phyloP scores from a whole-genome alignment of 64 coral and sea anemone genomes.

The Porites australiensis region DNA sequence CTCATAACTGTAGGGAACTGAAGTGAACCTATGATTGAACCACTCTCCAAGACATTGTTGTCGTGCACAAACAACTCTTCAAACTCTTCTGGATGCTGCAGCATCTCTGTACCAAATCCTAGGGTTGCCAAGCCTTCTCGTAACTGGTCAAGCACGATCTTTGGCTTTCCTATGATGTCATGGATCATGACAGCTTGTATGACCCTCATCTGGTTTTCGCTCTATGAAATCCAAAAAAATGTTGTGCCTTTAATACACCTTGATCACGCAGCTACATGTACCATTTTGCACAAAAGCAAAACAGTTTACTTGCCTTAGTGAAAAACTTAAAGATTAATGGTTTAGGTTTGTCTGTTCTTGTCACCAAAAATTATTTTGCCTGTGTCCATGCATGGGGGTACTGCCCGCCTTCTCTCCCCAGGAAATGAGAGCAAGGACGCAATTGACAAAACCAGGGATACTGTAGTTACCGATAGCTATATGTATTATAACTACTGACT shows the following conservation, averaged over 20 bases:
- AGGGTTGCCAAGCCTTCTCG: neutral
- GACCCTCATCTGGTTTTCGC: slow-evolving; percentile 10
- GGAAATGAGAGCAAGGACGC: too few species aligned
- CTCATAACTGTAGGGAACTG: slow-evolving; percentile 20
- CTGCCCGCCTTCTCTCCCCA: too few species aligned
- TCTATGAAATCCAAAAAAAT: slow-evolving; percentile 6
- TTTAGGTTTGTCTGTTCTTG: too few species aligned
- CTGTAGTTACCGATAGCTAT: too few species aligned
- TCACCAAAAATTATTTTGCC: too few species aligned
- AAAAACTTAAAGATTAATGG: too few species aligned
- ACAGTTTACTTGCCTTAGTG: too few species aligned
- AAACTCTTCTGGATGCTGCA: slow-evolving; percentile 8
- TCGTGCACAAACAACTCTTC: neutral
- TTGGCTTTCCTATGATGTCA: slow-evolving; percentile 26
- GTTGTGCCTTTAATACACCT: neutral
- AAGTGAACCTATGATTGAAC: slow-evolving; percentile 23
- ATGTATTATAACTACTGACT: too few species aligned
- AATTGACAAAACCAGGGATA: too few species aligned
- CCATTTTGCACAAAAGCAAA: too few species aligned
- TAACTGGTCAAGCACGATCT: slow-evolving; percentile 27
- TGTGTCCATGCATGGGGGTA: too few species aligned
- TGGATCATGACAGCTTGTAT: slow-evolving; percentile 28
- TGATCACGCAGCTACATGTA: too few species aligned
- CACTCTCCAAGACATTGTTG: neutral
- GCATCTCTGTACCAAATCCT: slow-evolving; percentile 20